Conservation (phyloP, 2,113 vertebrate genomes). For the Trematocara marginatum region DNA sequence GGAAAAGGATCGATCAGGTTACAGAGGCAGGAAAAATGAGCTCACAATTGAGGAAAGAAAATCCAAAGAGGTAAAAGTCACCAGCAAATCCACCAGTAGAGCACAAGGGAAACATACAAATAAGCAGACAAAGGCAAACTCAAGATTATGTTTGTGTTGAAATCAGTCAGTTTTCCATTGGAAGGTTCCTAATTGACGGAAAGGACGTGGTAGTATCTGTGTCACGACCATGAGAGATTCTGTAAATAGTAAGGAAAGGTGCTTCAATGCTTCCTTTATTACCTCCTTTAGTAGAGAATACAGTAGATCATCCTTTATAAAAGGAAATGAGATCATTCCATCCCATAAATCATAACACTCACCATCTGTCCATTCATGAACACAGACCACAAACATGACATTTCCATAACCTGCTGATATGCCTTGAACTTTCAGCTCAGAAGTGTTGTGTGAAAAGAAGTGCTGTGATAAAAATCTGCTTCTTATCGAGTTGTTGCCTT, state of each 20-base stretch:
- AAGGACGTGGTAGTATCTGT: neutral
- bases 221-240: neutral
- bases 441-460: neutral
- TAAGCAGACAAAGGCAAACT: neutral
- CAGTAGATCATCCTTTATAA: neutral
- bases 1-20: neutral
- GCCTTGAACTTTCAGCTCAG: neutral
- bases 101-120: neutral
- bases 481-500: neutral
- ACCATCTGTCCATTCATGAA: neutral
- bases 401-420: neutral
- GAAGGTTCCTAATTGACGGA: neutral
- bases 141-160: neutral
- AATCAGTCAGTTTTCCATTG: neutral
- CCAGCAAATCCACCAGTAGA: neutral
- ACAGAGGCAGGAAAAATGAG: neutral
- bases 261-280: neutral
- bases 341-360: neutral
- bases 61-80: neutral
- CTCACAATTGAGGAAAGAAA: neutral
- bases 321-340: neutral
- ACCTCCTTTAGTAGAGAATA: neutral
- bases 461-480: neutral
- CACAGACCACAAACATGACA: neutral
- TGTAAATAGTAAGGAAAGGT: neutral